Evolutionary conservation across 1,140 invertebrate genomes (phyloP), one percentile per base, ranked within the genome.

Genomic region (Odontomachus brunneus): DNA sequence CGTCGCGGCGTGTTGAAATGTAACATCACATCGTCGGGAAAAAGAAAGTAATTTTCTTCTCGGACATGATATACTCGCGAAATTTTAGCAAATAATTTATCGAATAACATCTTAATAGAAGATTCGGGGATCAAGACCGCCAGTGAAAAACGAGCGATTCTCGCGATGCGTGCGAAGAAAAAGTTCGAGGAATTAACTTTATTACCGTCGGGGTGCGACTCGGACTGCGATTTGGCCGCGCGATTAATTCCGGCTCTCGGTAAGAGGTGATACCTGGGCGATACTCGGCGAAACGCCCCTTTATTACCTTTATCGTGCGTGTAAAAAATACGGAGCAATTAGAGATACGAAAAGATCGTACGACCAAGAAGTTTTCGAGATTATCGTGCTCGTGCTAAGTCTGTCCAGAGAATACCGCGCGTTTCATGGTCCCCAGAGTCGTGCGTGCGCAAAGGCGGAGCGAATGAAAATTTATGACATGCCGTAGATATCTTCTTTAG

Each of bases 321-420:
- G 62, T 78, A 69, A 78, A 76, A 78, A 67, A 69, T 78, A 78
- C 63, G 19, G 49, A 69, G 51, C 26, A 78, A 78, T 78, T 55
- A 78, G 49, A 33, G 63, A 67, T 78, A 57, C 49, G 29, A 55
- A 11, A 44, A 78, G 62, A 14, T 78, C 75, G 59, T 17, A 75
- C 26, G 48, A 74, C 22, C 44, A 29, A 75, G 60, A 69, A 44
- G 4, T 75, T 78, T 57, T 15, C 22, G 29, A 78, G 49, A 17
- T 67, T 78, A 78, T 78, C 63, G 12, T 14, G 26, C 24, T 65
- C 65, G 38, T 44, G 49, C 19, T 19, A 24, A 67, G 22, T 24
- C 12, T 12, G 29, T 11, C 9, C 38, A 55, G 15, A 15, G 48
- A 33, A 55, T 65, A 51, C 14, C 48, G 19, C n/a, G 38, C 26